Evolutionary conservation across 2,888 invertebrate species (phyloP).

Genomic region (Polymixis lichenea): DNA sequence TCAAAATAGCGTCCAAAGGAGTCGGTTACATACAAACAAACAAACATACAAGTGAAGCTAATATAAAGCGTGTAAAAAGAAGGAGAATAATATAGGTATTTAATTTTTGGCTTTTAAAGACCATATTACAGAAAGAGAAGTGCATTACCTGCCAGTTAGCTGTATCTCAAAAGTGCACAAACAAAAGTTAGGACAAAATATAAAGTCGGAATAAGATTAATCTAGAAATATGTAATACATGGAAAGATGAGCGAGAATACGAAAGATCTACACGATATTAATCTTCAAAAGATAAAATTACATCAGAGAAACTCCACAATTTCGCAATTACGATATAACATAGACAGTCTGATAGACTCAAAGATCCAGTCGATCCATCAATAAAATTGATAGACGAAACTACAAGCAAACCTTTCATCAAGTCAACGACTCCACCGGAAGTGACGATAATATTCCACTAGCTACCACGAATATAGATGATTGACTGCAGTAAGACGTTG

Average conservation of each 20-base stretch:
- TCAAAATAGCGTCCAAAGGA: too few relatives aligned
- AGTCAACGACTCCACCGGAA: constrained; percentile 88
- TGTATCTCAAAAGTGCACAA: background rate
- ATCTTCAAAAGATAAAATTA: background rate
- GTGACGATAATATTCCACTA: constrained; percentile 87
- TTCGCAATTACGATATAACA: constrained; percentile 19
- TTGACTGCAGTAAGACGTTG: constrained; percentile 85
- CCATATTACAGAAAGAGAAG: too few relatives aligned
- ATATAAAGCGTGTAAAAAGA: too few relatives aligned
- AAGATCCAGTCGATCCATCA: constrained; percentile 48
- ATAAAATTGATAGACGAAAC: constrained; percentile 57
- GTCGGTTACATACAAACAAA: too few relatives aligned
- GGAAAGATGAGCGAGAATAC: background rate
- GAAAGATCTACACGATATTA: background rate
- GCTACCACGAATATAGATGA: constrained; percentile 90
- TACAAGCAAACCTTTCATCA: constrained; percentile 62
- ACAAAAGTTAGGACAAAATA: background rate
- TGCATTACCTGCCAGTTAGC: background rate
- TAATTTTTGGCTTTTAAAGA: background rate
- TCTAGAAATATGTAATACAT: background rate
- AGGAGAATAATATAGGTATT: background rate
- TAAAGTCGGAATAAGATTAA: background rate
- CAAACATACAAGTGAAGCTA: too few relatives aligned
- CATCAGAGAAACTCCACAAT: background rate
- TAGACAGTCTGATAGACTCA: constrained; percentile 36